phyloP scores from a whole-genome alignment of 2,797 vertebrate species.

The Danio choprae region DNA sequence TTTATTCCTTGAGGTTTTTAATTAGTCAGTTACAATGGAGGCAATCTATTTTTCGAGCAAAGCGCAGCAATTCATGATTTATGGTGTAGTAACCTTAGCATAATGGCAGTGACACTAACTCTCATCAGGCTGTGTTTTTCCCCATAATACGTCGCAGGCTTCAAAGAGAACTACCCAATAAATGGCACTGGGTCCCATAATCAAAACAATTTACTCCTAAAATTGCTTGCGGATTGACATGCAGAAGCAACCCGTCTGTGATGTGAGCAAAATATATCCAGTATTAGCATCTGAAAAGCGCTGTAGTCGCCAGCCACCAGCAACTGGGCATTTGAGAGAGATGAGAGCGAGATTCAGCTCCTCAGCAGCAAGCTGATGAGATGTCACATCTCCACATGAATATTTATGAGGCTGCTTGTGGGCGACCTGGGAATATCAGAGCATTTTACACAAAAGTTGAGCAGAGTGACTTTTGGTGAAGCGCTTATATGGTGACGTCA shows the following conservation, averaged over 20 bases:
- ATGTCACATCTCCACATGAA: conserved; percentile 51
- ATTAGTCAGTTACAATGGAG: not conserved
- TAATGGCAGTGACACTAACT: conserved; percentile 5
- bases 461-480: conserved; percentile 18
- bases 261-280: conserved; percentile 52
- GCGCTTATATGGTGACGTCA: conserved; percentile 10
- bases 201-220: conserved; percentile 52
- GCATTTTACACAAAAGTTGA: conserved; percentile 25
- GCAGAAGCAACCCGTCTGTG: conserved; percentile 31
- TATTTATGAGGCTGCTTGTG: conserved; percentile 32
- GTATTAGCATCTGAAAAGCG: conserved; percentile 51
- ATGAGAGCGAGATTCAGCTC: conserved; percentile 50
- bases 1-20: not conserved
- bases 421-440: conserved; percentile 32
- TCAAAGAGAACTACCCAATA: conserved; percentile 8
- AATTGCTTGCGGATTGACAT: conserved; percentile 49
- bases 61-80: not conserved
- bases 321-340: conserved; percentile 45
- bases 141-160: not conserved
- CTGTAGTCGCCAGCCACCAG: conserved; percentile 52
- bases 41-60: not conserved
- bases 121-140: conserved; percentile 25
- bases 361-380: conserved; percentile 46
- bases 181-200: conserved; percentile 34
- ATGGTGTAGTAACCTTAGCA: not conserved